Conservation (phyloP, 2,113 vertebrate species). For the Tautogolabrus adspersus region DNA sequence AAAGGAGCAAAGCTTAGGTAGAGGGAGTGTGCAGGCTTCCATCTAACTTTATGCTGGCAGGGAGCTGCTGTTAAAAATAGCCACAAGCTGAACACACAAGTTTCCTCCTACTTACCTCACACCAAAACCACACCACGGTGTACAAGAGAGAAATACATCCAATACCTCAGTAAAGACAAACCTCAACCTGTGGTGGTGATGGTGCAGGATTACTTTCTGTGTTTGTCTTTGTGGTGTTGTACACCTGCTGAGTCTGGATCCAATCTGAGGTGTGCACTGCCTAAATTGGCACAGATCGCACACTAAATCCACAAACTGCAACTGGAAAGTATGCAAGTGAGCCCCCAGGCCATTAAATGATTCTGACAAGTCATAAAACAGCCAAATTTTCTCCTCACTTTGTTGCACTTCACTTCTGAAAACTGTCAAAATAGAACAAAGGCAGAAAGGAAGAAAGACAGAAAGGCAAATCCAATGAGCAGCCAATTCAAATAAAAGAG, state of each 20-base stretch:
- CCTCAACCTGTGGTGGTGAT: constrained; percentile 31
- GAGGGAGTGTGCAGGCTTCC: constrained; percentile 41
- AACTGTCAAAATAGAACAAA: constrained; percentile 17
- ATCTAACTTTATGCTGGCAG: constrained; percentile 61
- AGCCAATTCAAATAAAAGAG: neutral
- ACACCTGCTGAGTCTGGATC: constrained; percentile 57
- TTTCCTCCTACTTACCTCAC: constrained; percentile 62
- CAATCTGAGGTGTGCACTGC: constrained; percentile 32
- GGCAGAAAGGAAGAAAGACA: neutral
- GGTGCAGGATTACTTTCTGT: constrained; percentile 43
- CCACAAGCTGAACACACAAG: constrained; percentile 60
- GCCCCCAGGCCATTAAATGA: constrained; percentile 13
- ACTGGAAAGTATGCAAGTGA: constrained; percentile 25
- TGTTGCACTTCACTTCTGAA: constrained; percentile 1
- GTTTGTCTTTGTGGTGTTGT: constrained; percentile 53
- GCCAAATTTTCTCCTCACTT: constrained; percentile 34
- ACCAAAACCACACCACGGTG: constrained; percentile 50
- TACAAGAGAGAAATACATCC: constrained; percentile 38
- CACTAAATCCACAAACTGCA: constrained; percentile 43
- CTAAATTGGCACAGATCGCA: constrained; percentile 47
- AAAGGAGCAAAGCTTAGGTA: constrained; percentile 20
- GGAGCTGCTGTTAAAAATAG: constrained; percentile 77
- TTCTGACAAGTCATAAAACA: constrained; percentile 41
- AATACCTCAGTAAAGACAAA: constrained; percentile 44
- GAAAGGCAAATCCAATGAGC: neutral